Conservation (phyloP, 1,140 invertebrate genomes). For the Psilanteris sp. region DNA sequence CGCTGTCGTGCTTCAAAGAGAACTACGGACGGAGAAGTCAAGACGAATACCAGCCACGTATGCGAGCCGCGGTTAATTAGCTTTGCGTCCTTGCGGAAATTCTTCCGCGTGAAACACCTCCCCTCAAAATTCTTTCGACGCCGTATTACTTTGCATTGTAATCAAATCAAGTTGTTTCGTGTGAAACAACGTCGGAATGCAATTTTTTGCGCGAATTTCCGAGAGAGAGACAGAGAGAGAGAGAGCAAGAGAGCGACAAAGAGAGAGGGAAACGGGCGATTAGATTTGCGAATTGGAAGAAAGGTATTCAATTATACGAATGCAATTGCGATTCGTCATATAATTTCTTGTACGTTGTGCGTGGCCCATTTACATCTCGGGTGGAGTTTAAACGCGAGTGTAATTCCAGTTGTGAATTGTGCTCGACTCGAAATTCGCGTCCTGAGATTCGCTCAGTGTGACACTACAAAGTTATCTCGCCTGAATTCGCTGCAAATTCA, state of each 20-base stretch:
- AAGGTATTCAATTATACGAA: not conserved
- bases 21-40: conserved; percentile 23
- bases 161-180: too few relatives aligned
- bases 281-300: not conserved
- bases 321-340: conserved; percentile 10
- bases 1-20: conserved; percentile 51
- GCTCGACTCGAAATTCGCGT: conserved; percentile 34
- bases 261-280: too few relatives aligned
- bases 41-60: conserved; percentile 36
- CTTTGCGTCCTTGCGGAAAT: conserved; percentile 34
- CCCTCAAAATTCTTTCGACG: not conserved
- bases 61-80: conserved; percentile 45
- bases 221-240: too few relatives aligned
- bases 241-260: too few relatives aligned
- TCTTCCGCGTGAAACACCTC: conserved; percentile 10
- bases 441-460: conserved; percentile 26
- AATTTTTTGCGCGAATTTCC: too few relatives aligned
- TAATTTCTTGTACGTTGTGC: conserved; percentile 21
- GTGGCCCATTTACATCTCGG: conserved; percentile 15
- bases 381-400: conserved; percentile 22
- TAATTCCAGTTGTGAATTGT: conserved; percentile 54
- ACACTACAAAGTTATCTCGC: conserved; percentile 44
- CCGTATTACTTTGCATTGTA: too few relatives aligned
- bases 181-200: too few relatives aligned
- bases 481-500: conserved; percentile 37